phyloP scores from a whole-genome alignment of 2,888 invertebrate genomes.

The Meiosimyza decipiens region DNA sequence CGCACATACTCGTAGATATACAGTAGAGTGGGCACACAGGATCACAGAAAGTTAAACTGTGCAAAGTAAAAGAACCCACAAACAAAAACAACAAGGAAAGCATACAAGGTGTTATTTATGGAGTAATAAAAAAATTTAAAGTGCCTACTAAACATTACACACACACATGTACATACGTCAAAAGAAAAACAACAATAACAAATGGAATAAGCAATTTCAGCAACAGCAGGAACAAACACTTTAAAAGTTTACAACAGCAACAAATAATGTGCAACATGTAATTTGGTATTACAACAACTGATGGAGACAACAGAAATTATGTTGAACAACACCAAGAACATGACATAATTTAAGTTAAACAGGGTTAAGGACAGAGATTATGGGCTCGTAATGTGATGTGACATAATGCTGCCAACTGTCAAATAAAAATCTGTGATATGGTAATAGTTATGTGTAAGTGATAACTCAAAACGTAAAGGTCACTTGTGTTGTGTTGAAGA shows the following conservation, averaged over 20 bases:
- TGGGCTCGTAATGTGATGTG: neutral
- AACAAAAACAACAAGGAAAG: no score
- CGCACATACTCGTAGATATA: no score
- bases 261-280: slow-evolving; percentile 23
- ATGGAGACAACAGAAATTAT: neutral
- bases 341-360: no score
- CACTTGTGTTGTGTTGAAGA: no score
- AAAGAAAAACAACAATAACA: slow-evolving; percentile 17
- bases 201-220: slow-evolving; percentile 9
- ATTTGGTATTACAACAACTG: slow-evolving; percentile 29
- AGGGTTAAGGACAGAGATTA: neutral
- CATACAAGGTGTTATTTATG: slow-evolving; percentile 57
- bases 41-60: no score
- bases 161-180: neutral
- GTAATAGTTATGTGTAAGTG: no score
- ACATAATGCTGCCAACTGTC: no score
- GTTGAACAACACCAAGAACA: no score
- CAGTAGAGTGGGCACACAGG: neutral
- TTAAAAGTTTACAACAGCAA: slow-evolving; percentile 18
- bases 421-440: no score
- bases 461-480: no score
- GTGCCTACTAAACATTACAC: no score
- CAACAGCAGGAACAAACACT: neutral
- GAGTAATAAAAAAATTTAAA: slow-evolving; percentile 47
- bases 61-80: no score